phyloP scores from a whole-genome alignment of 2,797 vertebrate genomes.

The Fistularia commersonii region DNA sequence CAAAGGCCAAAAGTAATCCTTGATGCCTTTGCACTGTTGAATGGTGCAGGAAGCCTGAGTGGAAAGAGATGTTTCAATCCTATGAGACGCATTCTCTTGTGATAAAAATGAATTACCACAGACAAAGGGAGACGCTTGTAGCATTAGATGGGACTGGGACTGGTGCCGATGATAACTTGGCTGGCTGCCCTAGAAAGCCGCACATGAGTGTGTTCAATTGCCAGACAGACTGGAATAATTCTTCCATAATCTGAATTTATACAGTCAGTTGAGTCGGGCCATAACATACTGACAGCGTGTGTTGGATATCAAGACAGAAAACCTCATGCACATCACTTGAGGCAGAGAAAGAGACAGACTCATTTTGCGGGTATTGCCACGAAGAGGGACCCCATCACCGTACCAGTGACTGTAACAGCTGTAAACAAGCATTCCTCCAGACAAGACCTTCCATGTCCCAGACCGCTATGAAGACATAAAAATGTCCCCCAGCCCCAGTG shows the following conservation, averaged over 20 bases:
- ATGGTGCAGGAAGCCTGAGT: conserved; percentile 43
- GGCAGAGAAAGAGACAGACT: conserved; percentile 29
- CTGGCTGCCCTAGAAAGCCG: conserved; percentile 84
- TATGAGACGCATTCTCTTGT: conserved; percentile 74
- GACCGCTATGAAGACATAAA: conserved; percentile 43
- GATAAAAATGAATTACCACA: conserved; percentile 78
- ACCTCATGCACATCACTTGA: conserved; percentile 47
- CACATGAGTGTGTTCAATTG: conserved; percentile 89
- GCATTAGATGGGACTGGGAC: conserved; percentile 83
- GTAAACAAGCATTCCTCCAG: conserved; percentile 55
- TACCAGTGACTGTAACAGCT: conserved; percentile 46
- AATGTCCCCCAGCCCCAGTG: conserved; percentile 49
- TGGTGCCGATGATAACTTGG: conserved; percentile 85
- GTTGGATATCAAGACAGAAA: conserved; percentile 56
- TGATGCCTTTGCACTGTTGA: conserved; percentile 23
- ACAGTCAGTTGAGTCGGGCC: conserved; percentile 62
- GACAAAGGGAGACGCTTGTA: conserved; percentile 78
- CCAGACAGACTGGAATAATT: conserved; percentile 88
- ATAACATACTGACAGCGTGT: conserved; percentile 64
- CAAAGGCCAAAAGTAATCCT: conserved; percentile 35
- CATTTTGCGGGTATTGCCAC: conserved; percentile 64
- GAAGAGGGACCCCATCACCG: conserved; percentile 41
- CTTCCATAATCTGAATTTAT: conserved; percentile 78
- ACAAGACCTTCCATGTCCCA: conserved; percentile 42
- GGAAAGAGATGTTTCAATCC: conserved; percentile 59